These are phyloP conservation scores for Drosophila macrospina DNA, from an alignment of 2,888 invertebrate species.

Conservation along the genomic window DNA sequence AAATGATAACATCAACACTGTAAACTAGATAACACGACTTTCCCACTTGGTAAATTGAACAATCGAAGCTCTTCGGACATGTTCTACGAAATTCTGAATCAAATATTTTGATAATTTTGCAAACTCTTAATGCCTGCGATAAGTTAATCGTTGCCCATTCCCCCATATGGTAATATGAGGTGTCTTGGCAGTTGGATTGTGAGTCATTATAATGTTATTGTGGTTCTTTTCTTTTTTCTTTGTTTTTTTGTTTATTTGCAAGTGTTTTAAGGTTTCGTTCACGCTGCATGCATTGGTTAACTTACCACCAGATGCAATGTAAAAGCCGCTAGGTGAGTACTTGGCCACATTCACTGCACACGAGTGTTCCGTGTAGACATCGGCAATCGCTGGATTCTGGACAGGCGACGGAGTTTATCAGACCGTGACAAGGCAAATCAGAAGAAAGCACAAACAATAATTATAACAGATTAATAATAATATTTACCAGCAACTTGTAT, in stretches of 20 bases:
- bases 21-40: slow-evolving; percentile 18
- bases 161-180: slow-evolving; percentile 17
- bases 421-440: slow-evolving; percentile 56
- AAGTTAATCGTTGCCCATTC: slow-evolving; percentile 15
- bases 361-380: slow-evolving; percentile 99
- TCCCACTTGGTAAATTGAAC: background rate
- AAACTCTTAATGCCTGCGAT: slow-evolving; percentile 8
- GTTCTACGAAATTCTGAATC: background rate
- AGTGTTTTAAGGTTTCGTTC: slow-evolving; percentile 33
- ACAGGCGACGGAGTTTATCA: slow-evolving; percentile 42
- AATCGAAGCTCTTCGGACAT: background rate
- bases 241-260: background rate
- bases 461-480: slow-evolving; percentile 48
- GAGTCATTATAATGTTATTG: slow-evolving; percentile 39
- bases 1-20: slow-evolving; percentile 26
- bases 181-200: slow-evolving; percentile 27
- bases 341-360: slow-evolving; percentile 98
- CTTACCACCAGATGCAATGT: slow-evolving; percentile 98
- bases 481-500: slow-evolving; percentile 46
- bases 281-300: slow-evolving; percentile 39
- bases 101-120: slow-evolving; percentile 6
- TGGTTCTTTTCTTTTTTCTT: slow-evolving; percentile 6
- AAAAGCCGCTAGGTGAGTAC: slow-evolving; percentile 98
- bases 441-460: slow-evolving; percentile 36
- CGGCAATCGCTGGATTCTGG: slow-evolving; percentile 95